phyloP scores from a whole-genome alignment of 2,113 vertebrate species.

The Galbula dea region DNA sequence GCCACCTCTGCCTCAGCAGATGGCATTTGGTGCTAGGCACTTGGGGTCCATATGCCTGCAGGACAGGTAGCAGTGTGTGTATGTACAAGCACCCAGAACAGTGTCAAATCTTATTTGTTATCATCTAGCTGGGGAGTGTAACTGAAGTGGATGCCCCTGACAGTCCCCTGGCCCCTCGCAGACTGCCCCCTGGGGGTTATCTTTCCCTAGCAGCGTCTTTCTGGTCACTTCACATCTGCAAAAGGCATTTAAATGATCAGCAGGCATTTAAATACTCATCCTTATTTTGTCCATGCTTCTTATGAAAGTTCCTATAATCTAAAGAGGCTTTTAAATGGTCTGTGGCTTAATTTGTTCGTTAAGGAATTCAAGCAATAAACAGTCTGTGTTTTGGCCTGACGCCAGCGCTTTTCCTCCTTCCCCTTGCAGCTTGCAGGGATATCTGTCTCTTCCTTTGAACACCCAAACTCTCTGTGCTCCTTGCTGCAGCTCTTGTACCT shows the following conservation, averaged over 20 bases:
- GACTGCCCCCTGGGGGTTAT: not conserved
- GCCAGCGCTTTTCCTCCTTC: not conserved
- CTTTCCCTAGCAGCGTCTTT: not conserved
- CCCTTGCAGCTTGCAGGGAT: not conserved
- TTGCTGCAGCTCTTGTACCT: not conserved
- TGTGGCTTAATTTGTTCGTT: slow-evolving; percentile 21
- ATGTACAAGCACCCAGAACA: not conserved
- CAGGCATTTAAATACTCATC: not conserved
- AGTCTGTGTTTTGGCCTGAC: not conserved
- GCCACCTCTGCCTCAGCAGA: not conserved
- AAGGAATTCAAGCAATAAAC: slow-evolving; percentile 33
- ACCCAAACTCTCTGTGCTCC: not conserved
- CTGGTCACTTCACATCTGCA: not conserved
- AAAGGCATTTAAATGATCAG: not conserved
- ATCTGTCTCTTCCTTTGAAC: slow-evolving; percentile 19
- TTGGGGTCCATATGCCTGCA: not conserved
- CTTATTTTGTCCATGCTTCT: not conserved
- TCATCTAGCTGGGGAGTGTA: not conserved
- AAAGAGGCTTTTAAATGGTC: slow-evolving; percentile 29
- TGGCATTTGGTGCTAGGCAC: not conserved
- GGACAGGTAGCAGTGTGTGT: not conserved
- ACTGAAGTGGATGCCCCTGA: not conserved
- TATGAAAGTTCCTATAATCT: slow-evolving; percentile 2
- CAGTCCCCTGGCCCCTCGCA: not conserved
- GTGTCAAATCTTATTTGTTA: not conserved